Percentiles rank a stretch among this genome's conserved stretches.
Conservation (phyloP, 2,888 invertebrate species). For the Melieria crassipennis region DNA sequence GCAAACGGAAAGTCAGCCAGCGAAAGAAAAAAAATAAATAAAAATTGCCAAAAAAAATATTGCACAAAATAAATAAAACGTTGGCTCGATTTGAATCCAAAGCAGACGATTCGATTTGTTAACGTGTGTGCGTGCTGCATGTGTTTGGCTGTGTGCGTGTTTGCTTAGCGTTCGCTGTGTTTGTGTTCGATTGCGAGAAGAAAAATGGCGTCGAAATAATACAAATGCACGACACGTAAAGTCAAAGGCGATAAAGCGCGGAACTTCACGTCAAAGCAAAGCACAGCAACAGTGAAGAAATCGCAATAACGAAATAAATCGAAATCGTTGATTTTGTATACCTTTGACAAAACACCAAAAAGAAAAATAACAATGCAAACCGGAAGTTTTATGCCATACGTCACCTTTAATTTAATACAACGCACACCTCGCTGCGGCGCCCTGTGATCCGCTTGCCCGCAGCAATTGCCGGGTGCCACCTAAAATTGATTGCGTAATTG, state of each 20-base stretch:
- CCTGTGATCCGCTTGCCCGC: too few relatives aligned
- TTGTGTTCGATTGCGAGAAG: constrained; percentile 21
- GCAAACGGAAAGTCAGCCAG: constrained; percentile 15
- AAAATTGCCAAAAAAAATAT: constrained; percentile 15
- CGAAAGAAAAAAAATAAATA: constrained; percentile 20
- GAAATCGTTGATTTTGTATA: not conserved
- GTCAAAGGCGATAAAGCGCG: constrained; percentile 32
- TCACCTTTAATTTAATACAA: too few relatives aligned
- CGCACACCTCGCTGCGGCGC: too few relatives aligned
- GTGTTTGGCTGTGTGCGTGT: constrained; percentile 15
- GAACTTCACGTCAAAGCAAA: not conserved
- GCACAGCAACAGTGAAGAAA: constrained; percentile 8
- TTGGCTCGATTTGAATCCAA: too few relatives aligned
- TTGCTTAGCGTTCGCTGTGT: too few relatives aligned
- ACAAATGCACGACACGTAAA: constrained; percentile 46
- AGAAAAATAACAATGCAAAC: not conserved
- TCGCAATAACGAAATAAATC: constrained; percentile 5
- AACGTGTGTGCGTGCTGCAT: constrained; percentile 3
- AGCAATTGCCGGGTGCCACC: too few relatives aligned
- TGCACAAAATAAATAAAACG: too few relatives aligned
- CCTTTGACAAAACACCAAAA: not conserved
- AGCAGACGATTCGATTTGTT: not conserved
- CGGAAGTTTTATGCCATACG: not conserved
- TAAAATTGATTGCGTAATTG: too few relatives aligned
- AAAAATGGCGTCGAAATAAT: constrained; percentile 42